A percentile compares a stretch with the other conserved stretches of the same genome.
phyloP scores from a whole-genome alignment of 1,140 invertebrate genomes.

The Cherax quadricarinatus region DNA sequence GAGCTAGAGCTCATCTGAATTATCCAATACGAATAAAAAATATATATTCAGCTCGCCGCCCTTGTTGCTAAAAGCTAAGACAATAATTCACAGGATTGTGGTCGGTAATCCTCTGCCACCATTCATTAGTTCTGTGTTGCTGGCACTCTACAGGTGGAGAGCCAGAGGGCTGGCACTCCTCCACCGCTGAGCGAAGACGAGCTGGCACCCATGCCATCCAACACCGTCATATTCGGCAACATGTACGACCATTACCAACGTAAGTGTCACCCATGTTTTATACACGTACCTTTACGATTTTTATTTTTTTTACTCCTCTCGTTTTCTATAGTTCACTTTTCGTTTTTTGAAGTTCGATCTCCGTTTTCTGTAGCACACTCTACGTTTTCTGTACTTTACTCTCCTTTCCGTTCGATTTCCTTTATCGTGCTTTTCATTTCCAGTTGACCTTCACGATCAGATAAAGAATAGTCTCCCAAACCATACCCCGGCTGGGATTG shows the following conservation, averaged over 20 bases:
- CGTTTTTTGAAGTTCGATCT: not conserved
- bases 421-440: no score
- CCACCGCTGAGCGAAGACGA: conserved; percentile 63
- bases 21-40: no score
- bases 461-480: no score
- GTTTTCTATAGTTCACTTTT: no score
- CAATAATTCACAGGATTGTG: no score
- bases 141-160: conserved; percentile 26
- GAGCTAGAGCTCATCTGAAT: no score
- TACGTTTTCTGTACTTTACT: not conserved
- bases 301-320: not conserved
- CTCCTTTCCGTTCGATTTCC: no score
- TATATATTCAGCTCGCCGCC: no score
- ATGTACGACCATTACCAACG: conserved; percentile 71
- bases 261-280: conserved; percentile 20
- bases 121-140: not conserved
- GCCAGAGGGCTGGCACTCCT: conserved; percentile 61
- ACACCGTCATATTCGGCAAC: conserved; percentile 70
- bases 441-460: no score
- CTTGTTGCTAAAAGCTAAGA: no score
- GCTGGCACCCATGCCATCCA: conserved; percentile 69
- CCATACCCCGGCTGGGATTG: no score
- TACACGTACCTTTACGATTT: not conserved
- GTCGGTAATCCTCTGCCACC: not conserved
- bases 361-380: not conserved